phyloP scores from a whole-genome alignment of 2,113 vertebrate species.

The Cairina moschata region DNA sequence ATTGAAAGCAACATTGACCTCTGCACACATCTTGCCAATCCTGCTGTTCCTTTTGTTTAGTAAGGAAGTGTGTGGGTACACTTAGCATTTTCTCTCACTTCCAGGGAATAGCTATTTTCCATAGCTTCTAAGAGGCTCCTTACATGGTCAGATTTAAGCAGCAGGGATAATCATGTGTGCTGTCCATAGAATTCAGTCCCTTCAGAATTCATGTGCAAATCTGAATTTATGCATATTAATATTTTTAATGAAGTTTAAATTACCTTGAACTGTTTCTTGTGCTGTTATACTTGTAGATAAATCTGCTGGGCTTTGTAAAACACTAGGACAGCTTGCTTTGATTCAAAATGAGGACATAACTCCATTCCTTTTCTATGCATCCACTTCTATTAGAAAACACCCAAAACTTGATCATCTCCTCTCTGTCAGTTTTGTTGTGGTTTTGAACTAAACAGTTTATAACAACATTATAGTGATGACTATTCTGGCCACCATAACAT shows the following conservation, averaged over 20 bases:
- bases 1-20: not conserved
- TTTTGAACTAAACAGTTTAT: not conserved
- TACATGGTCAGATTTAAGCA: not conserved
- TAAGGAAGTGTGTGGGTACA: not conserved
- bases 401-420: not conserved
- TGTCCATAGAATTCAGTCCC: not conserved
- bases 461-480: not conserved
- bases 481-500: not conserved
- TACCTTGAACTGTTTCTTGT: not conserved
- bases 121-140: not conserved
- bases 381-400: not conserved
- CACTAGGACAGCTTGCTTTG: not conserved
- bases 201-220: not conserved
- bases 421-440: not conserved
- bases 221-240: not conserved
- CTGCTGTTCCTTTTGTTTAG: not conserved
- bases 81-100: not conserved
- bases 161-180: not conserved
- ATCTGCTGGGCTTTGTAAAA: not conserved
- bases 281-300: not conserved
- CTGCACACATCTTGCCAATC: not conserved
- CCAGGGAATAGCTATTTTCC: not conserved
- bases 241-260: not conserved
- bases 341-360: not conserved
- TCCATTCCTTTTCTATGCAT: not conserved